Percentiles rank a stretch among this genome's conserved stretches.
Conservation (phyloP, 2,888 invertebrate genomes). For the Carpatolechia fugitivella region DNA sequence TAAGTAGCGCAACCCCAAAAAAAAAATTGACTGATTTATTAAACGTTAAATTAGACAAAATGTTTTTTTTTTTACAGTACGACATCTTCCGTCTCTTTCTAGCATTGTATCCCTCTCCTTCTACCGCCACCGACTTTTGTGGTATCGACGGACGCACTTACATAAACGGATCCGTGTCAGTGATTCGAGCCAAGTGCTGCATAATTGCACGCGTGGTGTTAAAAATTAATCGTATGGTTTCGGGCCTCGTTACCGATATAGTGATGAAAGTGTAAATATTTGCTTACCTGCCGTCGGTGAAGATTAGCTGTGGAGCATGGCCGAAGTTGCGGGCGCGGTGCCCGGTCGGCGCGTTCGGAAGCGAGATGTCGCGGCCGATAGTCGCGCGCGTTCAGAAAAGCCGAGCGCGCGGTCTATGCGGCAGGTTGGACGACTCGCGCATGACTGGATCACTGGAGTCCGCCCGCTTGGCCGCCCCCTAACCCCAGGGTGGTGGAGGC, state of each 20-base stretch:
- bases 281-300: conserved; percentile 36
- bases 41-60: neutral
- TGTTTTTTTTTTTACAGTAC: conserved; percentile 28
- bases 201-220: conserved; percentile 27
- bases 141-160: conserved; percentile 45
- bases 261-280: conserved; percentile 10
- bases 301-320: conserved; percentile 50
- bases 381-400: too few species aligned
- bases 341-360: conserved; percentile 41
- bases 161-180: conserved; percentile 44
- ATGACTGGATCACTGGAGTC: conserved; percentile 47
- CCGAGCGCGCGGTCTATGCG: conserved; percentile 61
- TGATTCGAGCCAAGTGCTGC: conserved; percentile 36
- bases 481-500: conserved; percentile 26
- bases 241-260: neutral
- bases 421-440: conserved; percentile 55
- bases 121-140: conserved; percentile 33
- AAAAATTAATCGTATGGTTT: neutral
- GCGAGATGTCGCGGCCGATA: conserved; percentile 48
- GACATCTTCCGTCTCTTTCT: conserved; percentile 32
- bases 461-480: conserved; percentile 34
- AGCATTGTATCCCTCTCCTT: conserved; percentile 29
- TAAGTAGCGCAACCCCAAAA: neutral
- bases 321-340: conserved; percentile 37
- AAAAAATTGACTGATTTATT: neutral